phyloP scores from a whole-genome alignment of 2,888 invertebrate species.

The Ornithoptera alexandrae region DNA sequence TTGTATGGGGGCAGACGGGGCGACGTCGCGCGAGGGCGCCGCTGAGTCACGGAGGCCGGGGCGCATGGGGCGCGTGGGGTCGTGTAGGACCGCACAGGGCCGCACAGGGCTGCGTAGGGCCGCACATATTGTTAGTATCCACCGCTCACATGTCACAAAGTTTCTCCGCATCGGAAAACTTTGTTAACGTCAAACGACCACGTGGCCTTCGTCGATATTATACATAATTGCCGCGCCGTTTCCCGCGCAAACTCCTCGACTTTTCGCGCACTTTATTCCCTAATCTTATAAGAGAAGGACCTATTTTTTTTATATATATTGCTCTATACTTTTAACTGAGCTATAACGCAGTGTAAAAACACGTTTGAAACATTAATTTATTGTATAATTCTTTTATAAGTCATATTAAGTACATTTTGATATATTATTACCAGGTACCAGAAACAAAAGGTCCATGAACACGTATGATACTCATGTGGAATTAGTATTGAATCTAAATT shows the following conservation, averaged over 20 bases:
- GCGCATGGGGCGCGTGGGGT: constrained; percentile 37
- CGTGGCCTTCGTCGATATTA: constrained; percentile 73
- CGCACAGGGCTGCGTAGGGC: constrained; percentile 50
- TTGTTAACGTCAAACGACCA: constrained; percentile 79
- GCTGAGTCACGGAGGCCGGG: constrained; percentile 70
- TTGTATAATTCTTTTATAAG: too few relatives aligned
- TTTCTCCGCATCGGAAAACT: constrained; percentile 79
- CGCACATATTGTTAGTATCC: constrained; percentile 76
- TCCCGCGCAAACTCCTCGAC: constrained; percentile 42
- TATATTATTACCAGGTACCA: too few relatives aligned
- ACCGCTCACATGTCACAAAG: constrained; percentile 80
- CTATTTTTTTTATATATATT: too few relatives aligned
- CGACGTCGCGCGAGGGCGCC: constrained; percentile 78
- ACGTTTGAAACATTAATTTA: not conserved
- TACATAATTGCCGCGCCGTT: constrained; percentile 64
- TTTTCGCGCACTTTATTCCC: constrained; percentile 22
- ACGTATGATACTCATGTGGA: too few relatives aligned
- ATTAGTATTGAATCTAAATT: too few relatives aligned
- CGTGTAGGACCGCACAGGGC: constrained; percentile 32
- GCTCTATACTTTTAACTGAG: not conserved
- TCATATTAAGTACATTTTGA: too few relatives aligned
- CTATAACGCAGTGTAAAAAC: not conserved
- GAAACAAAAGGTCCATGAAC: too few relatives aligned
- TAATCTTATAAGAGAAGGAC: not conserved
- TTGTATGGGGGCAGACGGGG: constrained; percentile 79